Base-by-base conservation (phyloP, 2,888 invertebrate species). In the Erebia aethiops region DNA sequence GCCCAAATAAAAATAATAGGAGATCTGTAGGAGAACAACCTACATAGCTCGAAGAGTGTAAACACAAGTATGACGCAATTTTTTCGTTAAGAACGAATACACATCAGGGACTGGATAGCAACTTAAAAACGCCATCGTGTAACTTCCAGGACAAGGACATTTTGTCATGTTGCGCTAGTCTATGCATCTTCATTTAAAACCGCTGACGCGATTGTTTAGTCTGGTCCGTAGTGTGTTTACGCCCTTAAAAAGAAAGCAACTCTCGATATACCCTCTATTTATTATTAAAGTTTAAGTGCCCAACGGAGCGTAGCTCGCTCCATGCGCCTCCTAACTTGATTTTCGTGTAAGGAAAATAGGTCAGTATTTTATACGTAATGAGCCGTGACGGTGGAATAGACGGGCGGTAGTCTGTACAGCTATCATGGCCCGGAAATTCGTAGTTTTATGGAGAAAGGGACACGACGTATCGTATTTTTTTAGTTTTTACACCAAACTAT, bases 311-410 rank as follows among this genome's bases (percentile, higher is more conserved):
- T 43, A 46, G 41, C 66, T 51, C 52, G 64, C 21, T 52, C 52
- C 56, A 54, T 54, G 68, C 61, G 52, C 61, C 43, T 56, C 46
- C 41, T 62, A 69, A 69, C 69, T 69, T 56, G 41, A 62, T 69
- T 63, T 62, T 69, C 63, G 56, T 69, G 18, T 69, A 63, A 56
- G 58, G 18, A 69, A 69, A 68, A 18, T 35, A 62, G 69, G 46
- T 61, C 62, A 61, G 60, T 72, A 54, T 69, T 71, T 67, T 63
- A 72, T 64, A 64, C 64, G 64, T 51, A 54, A 64, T 64, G 64
- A 64, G 52, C 64, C 64, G 64, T 64, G 64, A 64, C 41, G 52
- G 52, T n/a, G 41, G 64, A 41, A 64, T 21, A 21, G 62, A 49
- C 46, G 62, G n/a, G 16, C 41, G 16, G 41, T 60, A 41, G n/a